phyloP scores from a whole-genome alignment of 1,140 invertebrate genomes.

The Drosophila bocqueti region DNA sequence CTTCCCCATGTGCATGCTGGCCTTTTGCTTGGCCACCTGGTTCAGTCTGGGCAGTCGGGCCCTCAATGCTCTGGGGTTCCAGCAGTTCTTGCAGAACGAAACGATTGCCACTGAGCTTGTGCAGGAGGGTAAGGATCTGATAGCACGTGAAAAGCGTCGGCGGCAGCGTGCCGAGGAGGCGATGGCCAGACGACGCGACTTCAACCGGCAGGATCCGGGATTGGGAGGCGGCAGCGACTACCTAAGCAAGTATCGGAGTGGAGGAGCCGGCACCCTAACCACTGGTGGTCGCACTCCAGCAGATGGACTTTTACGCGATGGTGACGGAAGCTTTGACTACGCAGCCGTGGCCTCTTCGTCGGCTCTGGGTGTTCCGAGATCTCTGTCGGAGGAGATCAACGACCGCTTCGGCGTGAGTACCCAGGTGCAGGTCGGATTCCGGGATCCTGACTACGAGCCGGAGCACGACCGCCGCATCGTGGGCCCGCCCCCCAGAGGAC shows the following conservation, averaged over 20 bases:
- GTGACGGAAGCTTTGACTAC: conserved; percentile 70
- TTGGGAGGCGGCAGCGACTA: conserved; percentile 84
- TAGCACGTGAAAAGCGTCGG: conserved; percentile 94
- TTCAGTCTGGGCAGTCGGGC: conserved; percentile 96
- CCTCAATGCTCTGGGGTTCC: conserved; percentile 95
- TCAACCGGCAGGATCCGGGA: conserved; percentile 87
- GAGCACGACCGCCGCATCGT: conserved; percentile 85
- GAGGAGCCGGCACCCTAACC: conserved; percentile 54
- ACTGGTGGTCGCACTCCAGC: conserved; percentile 59
- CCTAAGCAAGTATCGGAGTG: conserved; percentile 85
- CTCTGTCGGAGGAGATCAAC: conserved; percentile 87
- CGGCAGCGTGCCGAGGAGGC: conserved; percentile 93
- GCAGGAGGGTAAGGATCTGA: conserved; percentile 96
- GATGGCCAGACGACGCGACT: conserved; percentile 89
- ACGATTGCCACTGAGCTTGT: conserved; percentile 96
- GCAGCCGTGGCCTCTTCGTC: conserved; percentile 67
- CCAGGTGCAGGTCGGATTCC: conserved; percentile 83
- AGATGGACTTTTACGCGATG: conserved; percentile 83
- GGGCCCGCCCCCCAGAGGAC: conserved; percentile 90
- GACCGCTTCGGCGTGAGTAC: conserved; percentile 88
- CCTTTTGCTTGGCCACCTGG: conserved; percentile 97
- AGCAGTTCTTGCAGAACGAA: conserved; percentile 97
- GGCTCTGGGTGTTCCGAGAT: conserved; percentile 76
- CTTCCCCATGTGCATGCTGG: conserved; percentile 98
- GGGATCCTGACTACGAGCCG: conserved; percentile 84